Conservation (phyloP, 2,888 invertebrate species). For the Cosmia trapezina region DNA sequence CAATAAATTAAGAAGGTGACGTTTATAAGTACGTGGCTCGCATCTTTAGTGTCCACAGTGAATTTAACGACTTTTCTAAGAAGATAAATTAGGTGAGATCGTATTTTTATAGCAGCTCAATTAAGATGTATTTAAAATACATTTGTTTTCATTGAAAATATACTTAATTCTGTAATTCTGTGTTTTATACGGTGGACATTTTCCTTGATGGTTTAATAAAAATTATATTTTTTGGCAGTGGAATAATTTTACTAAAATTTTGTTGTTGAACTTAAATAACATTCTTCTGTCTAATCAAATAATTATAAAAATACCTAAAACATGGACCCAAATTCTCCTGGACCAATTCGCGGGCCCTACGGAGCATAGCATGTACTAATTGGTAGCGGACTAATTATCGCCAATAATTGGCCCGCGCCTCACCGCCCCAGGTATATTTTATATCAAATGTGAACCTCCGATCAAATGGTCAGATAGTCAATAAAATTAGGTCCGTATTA, state of each 20-base stretch:
- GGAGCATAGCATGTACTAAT: conserved; percentile 32
- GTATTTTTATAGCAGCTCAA: conserved; percentile 21
- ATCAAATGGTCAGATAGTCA: conserved; percentile 43
- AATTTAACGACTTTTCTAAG: conserved; percentile 38
- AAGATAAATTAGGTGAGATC: conserved; percentile 47
- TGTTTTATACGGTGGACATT: neutral
- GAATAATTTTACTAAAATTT: neutral
- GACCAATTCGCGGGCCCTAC: neutral
- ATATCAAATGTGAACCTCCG: conserved; percentile 28
- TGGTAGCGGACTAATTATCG: conserved; percentile 47
- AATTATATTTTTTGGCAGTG: neutral
- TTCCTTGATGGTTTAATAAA: neutral
- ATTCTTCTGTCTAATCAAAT: neutral
- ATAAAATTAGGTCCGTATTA: conserved; percentile 23
- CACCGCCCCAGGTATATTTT: conserved; percentile 31
- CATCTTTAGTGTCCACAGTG: conserved; percentile 8
- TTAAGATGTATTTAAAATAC: conserved; percentile 13
- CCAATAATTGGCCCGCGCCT: conserved; percentile 33
- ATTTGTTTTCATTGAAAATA: neutral
- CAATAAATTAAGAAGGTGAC: conserved; percentile 50
- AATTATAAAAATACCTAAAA: conserved; percentile 6
- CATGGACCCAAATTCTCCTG: neutral
- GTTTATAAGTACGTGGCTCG: conserved; percentile 31
- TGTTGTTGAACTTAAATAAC: neutral
- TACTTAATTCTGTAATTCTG: neutral